Evolutionary conservation across 2,797 vertebrate genomes (phyloP), one percentile per base, ranked within the genome.

Genomic region (Danio choprae): DNA sequence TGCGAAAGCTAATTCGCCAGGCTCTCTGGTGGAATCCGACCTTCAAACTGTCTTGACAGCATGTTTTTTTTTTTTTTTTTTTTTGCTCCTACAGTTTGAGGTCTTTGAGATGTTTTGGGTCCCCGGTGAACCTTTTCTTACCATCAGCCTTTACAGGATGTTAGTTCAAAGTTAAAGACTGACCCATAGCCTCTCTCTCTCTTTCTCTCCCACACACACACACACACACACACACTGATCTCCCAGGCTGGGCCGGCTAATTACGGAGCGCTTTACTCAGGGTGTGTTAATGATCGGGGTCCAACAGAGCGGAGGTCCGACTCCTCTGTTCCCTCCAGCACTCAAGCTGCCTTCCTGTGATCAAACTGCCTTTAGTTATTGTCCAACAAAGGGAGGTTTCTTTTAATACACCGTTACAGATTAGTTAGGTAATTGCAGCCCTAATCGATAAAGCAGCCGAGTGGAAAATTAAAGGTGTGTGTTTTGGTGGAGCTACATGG

Each of bases 361-460:
- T 92, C 88, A 88, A 90, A 93, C 92, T 89, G 91, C 91, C 91
- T 94, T 95, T 95, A 94, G 93, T 95, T 95, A 95, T 94, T 95
- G 94, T 93, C 93, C 93, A 94, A 93, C 93, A 94, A 94, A 92
- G 90, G 91, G 91, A 89, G 92, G 90, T 93, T 92, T 93, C 91
- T 93, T 93, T 95, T 95, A 94, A 95, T 93, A 93, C 90, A 92
- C 89, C 92, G 92, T 87, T 90, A 90, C 92, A 93, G 92, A 94
- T 94, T 94, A 94, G 91, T 89, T 90, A 80, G 90, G 93, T 95
- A 95, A 95, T 94, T 95, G 94, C 89, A 87, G 90, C 58, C 90
- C 92, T 95, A 94, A 96, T 96, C 96, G 95, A 96, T 96, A 95
- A 94, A 85, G 90, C 91, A 95, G 91, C 91, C 84, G 87, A 92